Conservation (phyloP, 53 echinoderm and acorn worm genomes). For the Stichopus horrens region DNA sequence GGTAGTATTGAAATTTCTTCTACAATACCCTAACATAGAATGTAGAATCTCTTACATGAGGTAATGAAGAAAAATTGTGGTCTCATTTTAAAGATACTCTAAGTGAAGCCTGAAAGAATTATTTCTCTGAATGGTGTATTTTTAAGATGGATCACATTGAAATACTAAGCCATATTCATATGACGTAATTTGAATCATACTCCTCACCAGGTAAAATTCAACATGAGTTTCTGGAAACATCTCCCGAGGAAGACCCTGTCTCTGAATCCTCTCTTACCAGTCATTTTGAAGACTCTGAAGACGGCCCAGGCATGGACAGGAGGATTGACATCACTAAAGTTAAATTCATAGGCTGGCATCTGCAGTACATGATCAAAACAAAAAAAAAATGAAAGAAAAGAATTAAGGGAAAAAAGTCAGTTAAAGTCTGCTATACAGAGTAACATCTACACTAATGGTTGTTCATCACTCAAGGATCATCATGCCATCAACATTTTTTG, state of each 20-base stretch:
- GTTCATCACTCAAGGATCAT: not conserved
- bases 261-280: slow-evolving; percentile 75
- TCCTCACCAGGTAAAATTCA: slow-evolving; percentile 98
- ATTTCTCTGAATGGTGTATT: too few species aligned
- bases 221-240: slow-evolving; percentile 94
- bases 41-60: too few species aligned
- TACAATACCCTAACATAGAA: too few species aligned
- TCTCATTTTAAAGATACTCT: too few species aligned
- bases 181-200: too few species aligned
- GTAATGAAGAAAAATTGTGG: too few species aligned
- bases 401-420: not conserved
- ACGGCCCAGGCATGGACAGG: slow-evolving; percentile 99
- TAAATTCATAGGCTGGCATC: slow-evolving; percentile 98
- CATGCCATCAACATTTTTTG: too few species aligned
- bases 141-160: too few species aligned
- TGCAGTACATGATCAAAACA: not conserved
- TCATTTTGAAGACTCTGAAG: slow-evolving; percentile 97
- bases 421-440: not conserved
- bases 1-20: too few species aligned
- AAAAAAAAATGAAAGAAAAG: not conserved
- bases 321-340: slow-evolving; percentile 95
- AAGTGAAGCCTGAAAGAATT: too few species aligned
- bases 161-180: too few species aligned
- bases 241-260: slow-evolving; percentile 83
- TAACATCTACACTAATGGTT: not conserved